Evolutionary conservation across 1,140 invertebrate genomes (phyloP).

Genomic region (Ips nitidus): DNA sequence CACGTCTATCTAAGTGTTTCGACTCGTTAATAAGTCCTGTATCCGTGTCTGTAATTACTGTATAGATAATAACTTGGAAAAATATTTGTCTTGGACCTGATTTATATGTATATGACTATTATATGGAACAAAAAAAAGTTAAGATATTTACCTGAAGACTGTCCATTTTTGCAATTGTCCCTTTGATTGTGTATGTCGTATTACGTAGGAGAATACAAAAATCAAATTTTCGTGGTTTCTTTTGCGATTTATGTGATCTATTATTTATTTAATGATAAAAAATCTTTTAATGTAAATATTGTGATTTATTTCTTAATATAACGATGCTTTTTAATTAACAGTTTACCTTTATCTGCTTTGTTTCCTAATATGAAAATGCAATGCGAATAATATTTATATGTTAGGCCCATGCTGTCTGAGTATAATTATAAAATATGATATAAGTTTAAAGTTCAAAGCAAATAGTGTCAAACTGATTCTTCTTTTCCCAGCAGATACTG

Average conservation of each 20-base stretch:
- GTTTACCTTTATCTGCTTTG: too few species aligned
- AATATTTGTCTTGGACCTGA: constrained; percentile 27
- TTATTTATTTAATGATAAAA: constrained; percentile 27
- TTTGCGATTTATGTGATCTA: constrained; percentile 24
- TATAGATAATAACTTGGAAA: constrained; percentile 20
- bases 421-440: too few species aligned
- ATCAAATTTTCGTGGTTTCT: constrained; percentile 10
- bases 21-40: neutral
- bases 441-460: too few species aligned
- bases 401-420: too few species aligned
- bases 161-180: constrained; percentile 25
- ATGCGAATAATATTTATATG: too few species aligned
- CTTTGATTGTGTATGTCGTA: constrained; percentile 11
- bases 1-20: too few species aligned
- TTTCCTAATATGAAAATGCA: too few species aligned
- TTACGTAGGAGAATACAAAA: constrained; percentile 1
- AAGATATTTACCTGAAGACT: constrained; percentile 31
- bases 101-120: neutral
- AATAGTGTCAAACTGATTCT: too few species aligned
- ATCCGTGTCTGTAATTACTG: constrained; percentile 27
- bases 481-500: too few species aligned
- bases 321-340: constrained; percentile 23
- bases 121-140: neutral
- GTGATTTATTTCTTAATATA: constrained; percentile 33
- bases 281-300: constrained; percentile 32